Percentiles rank a stretch among this genome's conserved stretches.
phyloP scores from a whole-genome alignment of 2,888 invertebrate species.

The Lordiphosa fenestrarum region DNA sequence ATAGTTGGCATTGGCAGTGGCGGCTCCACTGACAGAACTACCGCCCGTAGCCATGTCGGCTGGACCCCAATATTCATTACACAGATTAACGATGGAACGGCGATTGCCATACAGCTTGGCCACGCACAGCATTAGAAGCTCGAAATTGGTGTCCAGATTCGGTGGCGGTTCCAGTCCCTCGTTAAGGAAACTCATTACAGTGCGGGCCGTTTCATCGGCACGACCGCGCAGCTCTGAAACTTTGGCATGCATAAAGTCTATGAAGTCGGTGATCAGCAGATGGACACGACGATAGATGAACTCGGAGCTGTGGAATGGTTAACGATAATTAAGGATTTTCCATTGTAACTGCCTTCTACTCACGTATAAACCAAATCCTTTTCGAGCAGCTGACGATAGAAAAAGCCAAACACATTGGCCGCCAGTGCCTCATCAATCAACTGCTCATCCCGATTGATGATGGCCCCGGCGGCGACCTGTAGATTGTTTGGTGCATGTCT shows the following conservation, averaged over 20 bases:
- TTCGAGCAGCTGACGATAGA: slow-evolving; percentile 87
- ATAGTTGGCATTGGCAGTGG: slow-evolving; percentile 4
- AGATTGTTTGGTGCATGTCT: slow-evolving; percentile 83
- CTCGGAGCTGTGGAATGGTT: slow-evolving; percentile 82
- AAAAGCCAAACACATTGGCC: slow-evolving; percentile 89
- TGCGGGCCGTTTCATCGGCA: slow-evolving; percentile 93
- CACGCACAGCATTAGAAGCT: slow-evolving; percentile 89
- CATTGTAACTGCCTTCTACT: slow-evolving; percentile 7
- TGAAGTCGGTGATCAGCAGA: slow-evolving; percentile 93
- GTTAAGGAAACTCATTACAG: slow-evolving; percentile 86
- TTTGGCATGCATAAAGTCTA: slow-evolving; percentile 94
- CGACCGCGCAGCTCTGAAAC: slow-evolving; percentile 89
- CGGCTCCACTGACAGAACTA: neutral
- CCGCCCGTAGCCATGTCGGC: slow-evolving; percentile 10
- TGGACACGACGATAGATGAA: slow-evolving; percentile 92
- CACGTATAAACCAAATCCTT: slow-evolving; percentile 32
- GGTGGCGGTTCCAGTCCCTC: slow-evolving; percentile 89
- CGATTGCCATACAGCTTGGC: slow-evolving; percentile 89
- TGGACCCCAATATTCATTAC: slow-evolving; percentile 89
- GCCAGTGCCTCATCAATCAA: slow-evolving; percentile 90
- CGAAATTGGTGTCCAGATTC: slow-evolving; percentile 89
- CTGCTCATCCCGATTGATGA: slow-evolving; percentile 88
- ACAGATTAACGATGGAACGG: slow-evolving; percentile 85
- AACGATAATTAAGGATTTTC: neutral
- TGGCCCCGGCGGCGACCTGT: slow-evolving; percentile 81